Percentiles rank a stretch among this genome's conserved stretches.
Evolutionary conservation across 2,113 vertebrate genomes (phyloP).

Genomic region (Elgaria multicarinata): DNA sequence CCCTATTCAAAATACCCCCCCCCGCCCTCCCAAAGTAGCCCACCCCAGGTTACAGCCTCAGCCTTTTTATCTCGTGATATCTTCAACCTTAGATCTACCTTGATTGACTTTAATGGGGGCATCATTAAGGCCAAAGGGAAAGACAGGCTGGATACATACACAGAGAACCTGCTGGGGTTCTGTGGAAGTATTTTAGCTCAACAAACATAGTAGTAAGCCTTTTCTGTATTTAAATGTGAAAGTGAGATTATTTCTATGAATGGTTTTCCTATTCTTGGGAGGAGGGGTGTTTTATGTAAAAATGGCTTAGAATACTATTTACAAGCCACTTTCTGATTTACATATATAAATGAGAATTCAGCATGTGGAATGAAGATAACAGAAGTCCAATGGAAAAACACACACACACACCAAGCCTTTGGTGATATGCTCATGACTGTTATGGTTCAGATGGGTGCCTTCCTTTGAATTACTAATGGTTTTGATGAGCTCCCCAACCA

Average conservation of each 20-base stretch:
- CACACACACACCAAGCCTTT: constrained; percentile 5
- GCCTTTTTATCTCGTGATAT: not conserved
- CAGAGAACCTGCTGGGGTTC: not conserved
- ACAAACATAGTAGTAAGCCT: not conserved
- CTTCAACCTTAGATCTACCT: not conserved
- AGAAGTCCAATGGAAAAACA: not conserved
- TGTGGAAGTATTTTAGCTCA: not conserved
- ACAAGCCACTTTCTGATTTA: not conserved
- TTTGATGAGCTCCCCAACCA: not conserved
- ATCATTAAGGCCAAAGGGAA: not conserved
- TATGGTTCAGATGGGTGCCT: not conserved
- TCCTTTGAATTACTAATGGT: constrained; percentile 28
- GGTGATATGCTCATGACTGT: not conserved
- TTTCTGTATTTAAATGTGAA: not conserved
- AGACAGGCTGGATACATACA: not conserved
- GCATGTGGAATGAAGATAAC: not conserved
- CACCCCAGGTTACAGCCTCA: not conserved
- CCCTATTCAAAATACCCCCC: too few relatives aligned
- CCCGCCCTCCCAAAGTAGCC: too few relatives aligned
- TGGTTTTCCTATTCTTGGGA: not conserved
- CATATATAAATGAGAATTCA: constrained; percentile 27
- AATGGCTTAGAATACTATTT: not conserved
- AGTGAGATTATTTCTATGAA: not conserved
- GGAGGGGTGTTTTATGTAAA: not conserved
- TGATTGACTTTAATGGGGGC: not conserved